A percentile compares a stretch with the other conserved stretches of the same genome.
Evolutionary conservation across 1,140 invertebrate species (phyloP).

Genomic region (Zaprionus ghesquierei): DNA sequence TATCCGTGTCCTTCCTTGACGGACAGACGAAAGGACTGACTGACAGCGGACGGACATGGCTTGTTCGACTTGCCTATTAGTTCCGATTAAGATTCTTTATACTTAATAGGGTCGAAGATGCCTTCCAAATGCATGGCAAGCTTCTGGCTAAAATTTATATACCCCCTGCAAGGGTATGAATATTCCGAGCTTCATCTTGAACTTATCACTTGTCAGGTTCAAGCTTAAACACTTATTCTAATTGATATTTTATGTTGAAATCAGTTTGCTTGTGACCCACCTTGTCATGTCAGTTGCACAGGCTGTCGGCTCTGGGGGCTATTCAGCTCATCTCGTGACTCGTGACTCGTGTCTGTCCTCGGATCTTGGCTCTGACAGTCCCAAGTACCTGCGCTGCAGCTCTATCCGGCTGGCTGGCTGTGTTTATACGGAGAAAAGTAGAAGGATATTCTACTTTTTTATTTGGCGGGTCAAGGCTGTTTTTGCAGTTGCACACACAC

Average conservation of each 20-base stretch:
- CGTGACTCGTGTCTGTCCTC: background rate
- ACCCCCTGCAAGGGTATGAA: too few relatives aligned
- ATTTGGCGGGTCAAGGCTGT: constrained; percentile 38
- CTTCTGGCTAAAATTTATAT: too few relatives aligned
- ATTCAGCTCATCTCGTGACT: background rate
- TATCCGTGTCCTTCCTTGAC: too few relatives aligned
- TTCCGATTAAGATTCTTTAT: too few relatives aligned
- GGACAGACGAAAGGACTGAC: too few relatives aligned
- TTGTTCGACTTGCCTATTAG: too few relatives aligned
- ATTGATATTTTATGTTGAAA: constrained; percentile 52
- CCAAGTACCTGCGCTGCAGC: constrained; percentile 27
- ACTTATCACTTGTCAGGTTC: background rate
- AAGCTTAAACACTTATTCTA: constrained; percentile 47
- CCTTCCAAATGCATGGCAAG: too few relatives aligned
- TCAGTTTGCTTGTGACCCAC: background rate
- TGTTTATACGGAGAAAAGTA: background rate
- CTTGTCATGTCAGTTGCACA: constrained; percentile 14
- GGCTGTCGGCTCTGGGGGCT: background rate
- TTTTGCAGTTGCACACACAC: constrained; percentile 21
- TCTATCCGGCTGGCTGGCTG: background rate
- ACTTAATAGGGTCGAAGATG: too few relatives aligned
- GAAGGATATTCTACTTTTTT: constrained; percentile 6
- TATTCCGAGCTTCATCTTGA: background rate
- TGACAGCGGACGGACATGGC: too few relatives aligned
- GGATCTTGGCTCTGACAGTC: constrained; percentile 18